These are phyloP conservation scores for Cololabis saira DNA, from an alignment of 2,113 vertebrate genomes.

Conservation along the genomic window DNA sequence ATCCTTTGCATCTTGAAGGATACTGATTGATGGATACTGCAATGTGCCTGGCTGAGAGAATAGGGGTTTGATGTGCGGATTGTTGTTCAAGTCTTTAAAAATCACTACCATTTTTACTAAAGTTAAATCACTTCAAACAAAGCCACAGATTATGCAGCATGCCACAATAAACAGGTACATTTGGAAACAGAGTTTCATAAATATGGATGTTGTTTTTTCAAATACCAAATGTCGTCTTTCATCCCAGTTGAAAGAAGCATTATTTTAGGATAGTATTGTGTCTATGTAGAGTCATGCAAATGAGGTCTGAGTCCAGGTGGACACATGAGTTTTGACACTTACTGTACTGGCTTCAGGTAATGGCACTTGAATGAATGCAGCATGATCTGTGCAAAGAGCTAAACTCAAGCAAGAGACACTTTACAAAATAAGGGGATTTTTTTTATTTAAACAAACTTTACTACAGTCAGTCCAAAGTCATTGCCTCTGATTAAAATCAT, in stretches of 20 bases:
- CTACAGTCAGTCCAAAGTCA: too few relatives aligned
- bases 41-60: neutral
- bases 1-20: neutral
- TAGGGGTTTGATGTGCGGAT: conserved; percentile 11
- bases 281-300: conserved; percentile 4
- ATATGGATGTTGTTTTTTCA: conserved; percentile 20
- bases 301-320: conserved; percentile 5
- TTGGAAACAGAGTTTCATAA: conserved; percentile 15
- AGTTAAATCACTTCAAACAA: conserved; percentile 13
- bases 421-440: too few relatives aligned
- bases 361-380: conserved; percentile 13
- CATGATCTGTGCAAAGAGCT: neutral
- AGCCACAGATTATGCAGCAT: conserved; percentile 17
- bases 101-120: neutral
- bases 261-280: conserved; percentile 14
- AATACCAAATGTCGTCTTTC: neutral
- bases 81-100: conserved; percentile 2
- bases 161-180: conserved; percentile 16
- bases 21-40: conserved; percentile 15
- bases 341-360: neutral
- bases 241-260: conserved; percentile 26
- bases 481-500: too few relatives aligned
- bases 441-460: too few relatives aligned
- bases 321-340: conserved; percentile 14
- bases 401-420: too few relatives aligned